These are phyloP conservation scores for Antrozous pallidus DNA, from an alignment of 2,797 vertebrate species.

Conservation along the genomic window DNA sequence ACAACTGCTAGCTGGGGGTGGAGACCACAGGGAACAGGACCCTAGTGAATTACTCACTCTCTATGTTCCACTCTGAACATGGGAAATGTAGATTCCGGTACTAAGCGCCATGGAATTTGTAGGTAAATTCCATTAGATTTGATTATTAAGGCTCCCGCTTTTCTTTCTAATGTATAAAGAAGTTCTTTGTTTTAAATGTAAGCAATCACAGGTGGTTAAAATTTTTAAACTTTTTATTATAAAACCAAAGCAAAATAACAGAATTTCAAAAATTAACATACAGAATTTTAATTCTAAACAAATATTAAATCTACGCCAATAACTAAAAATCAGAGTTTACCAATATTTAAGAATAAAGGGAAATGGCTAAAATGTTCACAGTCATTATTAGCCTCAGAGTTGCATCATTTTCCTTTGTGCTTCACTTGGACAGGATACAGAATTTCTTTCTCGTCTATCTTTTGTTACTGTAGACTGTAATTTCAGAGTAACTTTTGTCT, in stretches of 20 bases:
- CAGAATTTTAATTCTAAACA: constrained; percentile 59
- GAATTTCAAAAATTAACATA: constrained; percentile 66
- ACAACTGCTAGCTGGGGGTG: background rate
- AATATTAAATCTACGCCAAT: constrained; percentile 58
- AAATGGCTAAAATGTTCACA: constrained; percentile 44
- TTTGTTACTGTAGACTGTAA: background rate
- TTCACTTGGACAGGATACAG: background rate
- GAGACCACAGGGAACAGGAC: background rate
- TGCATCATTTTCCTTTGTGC: background rate
- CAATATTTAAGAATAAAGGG: constrained; percentile 37
- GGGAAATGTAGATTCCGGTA: background rate
- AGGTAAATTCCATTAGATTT: constrained; percentile 8
- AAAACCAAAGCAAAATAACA: constrained; percentile 69
- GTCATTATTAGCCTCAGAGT: background rate
- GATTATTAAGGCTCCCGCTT: background rate
- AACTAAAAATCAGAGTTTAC: constrained; percentile 21
- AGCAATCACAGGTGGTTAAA: constrained; percentile 58
- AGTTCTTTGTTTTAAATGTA: constrained; percentile 33
- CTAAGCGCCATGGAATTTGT: background rate
- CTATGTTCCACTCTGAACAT: background rate
- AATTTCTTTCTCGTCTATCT: background rate
- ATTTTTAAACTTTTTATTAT: constrained; percentile 69
- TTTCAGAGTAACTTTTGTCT: background rate
- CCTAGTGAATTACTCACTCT: background rate
- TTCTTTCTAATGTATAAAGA: constrained; percentile 6